Evolutionary conservation across 2,888 invertebrate genomes (phyloP), one percentile per base, ranked within the genome.

Genomic region (Altica lythri): DNA sequence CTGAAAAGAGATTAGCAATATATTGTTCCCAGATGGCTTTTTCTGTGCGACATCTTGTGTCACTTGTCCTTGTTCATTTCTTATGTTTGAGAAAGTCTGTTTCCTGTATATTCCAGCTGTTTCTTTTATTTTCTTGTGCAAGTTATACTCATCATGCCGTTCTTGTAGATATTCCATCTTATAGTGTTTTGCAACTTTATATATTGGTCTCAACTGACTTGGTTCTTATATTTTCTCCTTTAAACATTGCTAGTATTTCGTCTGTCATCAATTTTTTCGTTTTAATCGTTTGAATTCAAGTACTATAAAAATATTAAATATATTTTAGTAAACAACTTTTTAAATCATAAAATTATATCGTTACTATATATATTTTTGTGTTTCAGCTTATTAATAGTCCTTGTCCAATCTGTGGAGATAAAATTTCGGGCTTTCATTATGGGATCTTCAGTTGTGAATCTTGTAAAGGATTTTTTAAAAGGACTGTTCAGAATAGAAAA

Each of bases 381-480:
- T 54, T 35, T 12, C 10, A 93, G 75, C 81, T 93, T 4, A 93
- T 93, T 63, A 92, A 92, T 75, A 93, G 94, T 65, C 95, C 95
- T 0, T 95, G 95, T 72, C 95, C 95, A 9, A 94, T 95, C 50
- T 95, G 95, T 75, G 94, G 93, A 2, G 95, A 95, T 77, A 92
- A 94, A 75, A 95, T 95, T 73, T 93, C 93, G 65, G 95, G 97
- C 18, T 97, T 96, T 79, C 97, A 97, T 77, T 97, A 97, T 77
- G 97, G 97, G 29, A 96, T 96, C 68, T 96, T 95, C 79, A 95
- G 95, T 8, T 97, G 97, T 78, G 97, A 97, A 75, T 94, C 94
- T 13, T 97, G 97, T 78, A 97, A 97, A 77, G 96, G 96, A 1
- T 97, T 97, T 80, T 97, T 97, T 80, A 97, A 97, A 77, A 83